Evolutionary conservation across 2,888 invertebrate genomes (phyloP), one percentile per base, ranked within the genome.

Genomic region (Drosophila atroscutellata): DNA sequence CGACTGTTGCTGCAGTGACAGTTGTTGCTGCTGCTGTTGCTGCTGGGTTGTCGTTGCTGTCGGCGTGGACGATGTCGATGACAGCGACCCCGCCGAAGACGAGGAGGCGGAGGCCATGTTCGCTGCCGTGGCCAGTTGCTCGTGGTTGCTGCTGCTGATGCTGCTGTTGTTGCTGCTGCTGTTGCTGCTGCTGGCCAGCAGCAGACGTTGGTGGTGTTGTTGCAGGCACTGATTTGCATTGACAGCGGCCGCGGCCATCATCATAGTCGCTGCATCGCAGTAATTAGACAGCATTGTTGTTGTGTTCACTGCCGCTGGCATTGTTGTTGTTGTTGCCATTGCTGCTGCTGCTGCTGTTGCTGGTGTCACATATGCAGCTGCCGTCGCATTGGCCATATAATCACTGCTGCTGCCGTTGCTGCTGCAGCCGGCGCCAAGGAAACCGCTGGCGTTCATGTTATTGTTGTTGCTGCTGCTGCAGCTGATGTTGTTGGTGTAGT

Each of bases 231-330:
- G 92, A 89, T 91, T 92, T 67, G 92, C 92, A 89, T 92, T 92
- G 70, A 92, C 92, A 49, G 92, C 92, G 32, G 92, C 92, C 42
- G 92, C 92, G 59, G 92, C 92, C 92, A 93, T 93, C 92, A 92
- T 92, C 85, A 92, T 93, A 61, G 93, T 93, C 26, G 93, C 92
- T 66, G 92, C 92, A 89, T 93, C 93, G 88, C 93, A 93, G 74
- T 93, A 93, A 85, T 91, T 92, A 75, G 92, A 90, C 83, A 93
- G 84, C 92, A 92, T 92, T 63, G 91, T 89, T 67, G 92, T 91
- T 72, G 91, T 84, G 69, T 82, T 90, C 70, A 91, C 89, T 64
- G 79, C 69, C 57, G 77, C 50, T 63, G 75, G 73, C 67, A 77
- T 64, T 55, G 76, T 51, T 61, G 78, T 42, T 76, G 75, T 57